Base-by-base conservation (phyloP, 1,140 invertebrate genomes). In the Dreissena rostriformis region DNA sequence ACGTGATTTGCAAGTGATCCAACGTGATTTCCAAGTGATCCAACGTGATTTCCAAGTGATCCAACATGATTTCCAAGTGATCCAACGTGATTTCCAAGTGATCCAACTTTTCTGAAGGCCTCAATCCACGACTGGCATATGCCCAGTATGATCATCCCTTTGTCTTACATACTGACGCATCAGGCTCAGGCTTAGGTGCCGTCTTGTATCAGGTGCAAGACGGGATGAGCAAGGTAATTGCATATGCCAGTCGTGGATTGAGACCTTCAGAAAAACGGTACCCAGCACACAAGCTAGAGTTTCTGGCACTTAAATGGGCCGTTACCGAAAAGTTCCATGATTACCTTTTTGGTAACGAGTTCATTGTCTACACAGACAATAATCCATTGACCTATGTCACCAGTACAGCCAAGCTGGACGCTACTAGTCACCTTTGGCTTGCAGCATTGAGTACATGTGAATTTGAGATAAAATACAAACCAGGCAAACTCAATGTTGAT, bases 131-230 rank as follows among this genome's bases (percentile, higher is more conserved):
- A 7, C 74, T 90, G 29, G 86, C 39, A 24, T 87, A 70, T 75
- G 84, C 86, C 12, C 74, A 86, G 49, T 84, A 76, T n/a, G 73
- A 51, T 17, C 19, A 65, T 19, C 84, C 63, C 2, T 90, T 88
- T 73, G 86, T 88, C 26, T 10, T 91, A 22, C 82, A 88, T 15
- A 84, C 79, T 28, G 86, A 89, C 81, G 84, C 82, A 2, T 88
- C 83, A 53, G 49, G 82, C 24, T 15, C 24, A 8, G 87, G 86
- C 4, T 28, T 91, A 11, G 89, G 90, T 24, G 87, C 86, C 0
- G 88, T 90, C 7, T 84, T 92, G 26, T 85, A 70, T 19, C 90
- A 92, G 74, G 53, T 53, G 29, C 78, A 88, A 57, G 79, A 87
- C 12, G 80, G 84, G 55, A 24, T 82, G 26, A 73, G 82, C 53